Percentiles rank a stretch among this genome's conserved stretches.
These are phyloP conservation scores for Cydia fagiglandana DNA, from an alignment of 1,140 invertebrate genomes.

Conservation along the genomic window DNA sequence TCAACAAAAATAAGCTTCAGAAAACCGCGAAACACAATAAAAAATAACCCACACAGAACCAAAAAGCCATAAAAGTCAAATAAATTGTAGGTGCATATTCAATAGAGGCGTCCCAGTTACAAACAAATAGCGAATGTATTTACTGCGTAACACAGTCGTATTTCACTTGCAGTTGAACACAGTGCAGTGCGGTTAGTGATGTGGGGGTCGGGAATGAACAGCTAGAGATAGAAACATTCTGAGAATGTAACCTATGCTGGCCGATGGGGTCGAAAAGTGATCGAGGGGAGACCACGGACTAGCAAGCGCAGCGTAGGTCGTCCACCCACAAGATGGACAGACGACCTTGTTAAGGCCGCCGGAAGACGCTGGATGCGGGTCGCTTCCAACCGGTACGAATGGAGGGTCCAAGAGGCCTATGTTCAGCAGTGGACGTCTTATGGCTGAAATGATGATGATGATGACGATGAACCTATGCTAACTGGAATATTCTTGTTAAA, in stretches of 20 bases:
- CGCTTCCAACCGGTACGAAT: too few species aligned
- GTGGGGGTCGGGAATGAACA: background rate
- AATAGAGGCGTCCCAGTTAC: background rate
- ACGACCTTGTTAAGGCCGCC: too few species aligned
- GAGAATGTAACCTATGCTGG: background rate
- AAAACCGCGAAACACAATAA: background rate
- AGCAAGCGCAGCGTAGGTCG: too few species aligned
- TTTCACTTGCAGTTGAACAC: background rate
- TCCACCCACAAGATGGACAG: too few species aligned
- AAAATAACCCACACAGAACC: background rate
- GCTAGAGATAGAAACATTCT: background rate
- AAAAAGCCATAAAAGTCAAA: slow-evolving; percentile 8
- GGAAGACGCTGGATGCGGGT: too few species aligned
- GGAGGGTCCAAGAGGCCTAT: too few species aligned
- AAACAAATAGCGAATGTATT: background rate
- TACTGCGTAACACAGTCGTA: background rate
- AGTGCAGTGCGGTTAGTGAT: background rate
- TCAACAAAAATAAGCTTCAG: background rate
- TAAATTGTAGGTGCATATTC: slow-evolving; percentile 19
- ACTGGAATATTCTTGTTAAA: too few species aligned
- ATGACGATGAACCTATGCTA: too few species aligned
- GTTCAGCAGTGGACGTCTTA: too few species aligned
- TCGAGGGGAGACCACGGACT: too few species aligned
- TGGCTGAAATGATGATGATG: too few species aligned
- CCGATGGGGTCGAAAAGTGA: too few species aligned